phyloP scores from a whole-genome alignment of 2,113 vertebrate species.

The Gymnogyps californianus region DNA sequence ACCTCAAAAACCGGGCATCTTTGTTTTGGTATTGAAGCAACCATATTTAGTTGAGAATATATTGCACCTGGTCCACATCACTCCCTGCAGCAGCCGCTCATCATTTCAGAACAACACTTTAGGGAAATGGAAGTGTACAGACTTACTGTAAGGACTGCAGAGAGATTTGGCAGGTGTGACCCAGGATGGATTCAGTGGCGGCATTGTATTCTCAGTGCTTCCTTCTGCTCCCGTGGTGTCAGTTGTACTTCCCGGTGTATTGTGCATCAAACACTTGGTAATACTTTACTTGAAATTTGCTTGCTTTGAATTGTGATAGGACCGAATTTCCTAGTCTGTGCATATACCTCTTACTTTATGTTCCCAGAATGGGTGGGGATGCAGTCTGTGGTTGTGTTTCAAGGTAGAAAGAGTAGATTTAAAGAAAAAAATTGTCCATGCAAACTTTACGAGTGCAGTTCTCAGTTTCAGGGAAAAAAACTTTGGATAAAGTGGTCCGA shows the following conservation, averaged over 20 bases:
- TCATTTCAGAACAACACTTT: neutral
- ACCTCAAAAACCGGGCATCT: neutral
- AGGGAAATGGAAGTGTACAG: neutral
- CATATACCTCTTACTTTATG: neutral
- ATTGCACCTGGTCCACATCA: neutral
- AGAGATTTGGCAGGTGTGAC: neutral
- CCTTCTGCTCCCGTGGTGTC: neutral
- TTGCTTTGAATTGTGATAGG: neutral
- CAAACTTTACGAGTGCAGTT: neutral
- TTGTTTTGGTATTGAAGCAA: neutral
- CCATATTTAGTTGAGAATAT: neutral
- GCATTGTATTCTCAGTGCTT: neutral
- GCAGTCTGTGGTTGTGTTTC: neutral
- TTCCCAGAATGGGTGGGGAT: neutral
- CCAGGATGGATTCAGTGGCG: neutral
- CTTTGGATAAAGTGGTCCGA: neutral
- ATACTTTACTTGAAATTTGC: neutral
- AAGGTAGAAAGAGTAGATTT: neutral
- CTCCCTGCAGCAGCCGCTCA: neutral
- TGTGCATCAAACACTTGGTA: neutral
- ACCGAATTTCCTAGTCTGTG: neutral
- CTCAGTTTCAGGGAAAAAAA: neutral
- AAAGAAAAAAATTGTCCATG: neutral
- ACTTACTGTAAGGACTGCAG: neutral
- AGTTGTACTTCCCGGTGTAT: neutral